Conservation (phyloP, 1,140 invertebrate genomes). For the Parasteatoda tepidariorum region DNA sequence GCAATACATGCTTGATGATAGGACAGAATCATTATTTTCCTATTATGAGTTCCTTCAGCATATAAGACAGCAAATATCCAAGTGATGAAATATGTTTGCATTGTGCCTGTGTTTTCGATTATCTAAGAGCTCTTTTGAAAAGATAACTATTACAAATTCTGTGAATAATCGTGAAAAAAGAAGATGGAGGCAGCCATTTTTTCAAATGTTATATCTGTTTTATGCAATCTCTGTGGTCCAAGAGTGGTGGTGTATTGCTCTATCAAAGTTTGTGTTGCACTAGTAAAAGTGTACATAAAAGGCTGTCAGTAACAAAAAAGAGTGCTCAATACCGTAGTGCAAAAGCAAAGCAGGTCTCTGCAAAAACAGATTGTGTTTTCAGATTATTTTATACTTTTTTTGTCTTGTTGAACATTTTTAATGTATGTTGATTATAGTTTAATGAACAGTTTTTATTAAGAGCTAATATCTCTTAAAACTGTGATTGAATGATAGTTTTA, state of each 20-base stretch:
- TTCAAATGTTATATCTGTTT: no score
- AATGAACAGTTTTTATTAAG: background rate
- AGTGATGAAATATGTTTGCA: constrained; percentile 37
- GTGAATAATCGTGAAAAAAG: background rate
- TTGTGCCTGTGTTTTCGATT: background rate
- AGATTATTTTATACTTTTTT: background rate
- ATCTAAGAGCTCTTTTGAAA: background rate
- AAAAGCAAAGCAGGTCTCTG: background rate
- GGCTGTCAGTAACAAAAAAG: background rate
- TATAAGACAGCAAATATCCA: constrained; percentile 83
- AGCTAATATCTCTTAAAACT: background rate
- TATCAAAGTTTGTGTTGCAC: background rate
- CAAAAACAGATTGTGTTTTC: background rate
- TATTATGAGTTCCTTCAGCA: constrained; percentile 99
- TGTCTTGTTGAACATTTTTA: background rate
- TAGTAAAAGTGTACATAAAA: background rate
- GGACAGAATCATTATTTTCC: constrained; percentile 91
- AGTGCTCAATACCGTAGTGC: background rate
- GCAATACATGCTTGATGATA: constrained; percentile 92
- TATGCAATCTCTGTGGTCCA: background rate
- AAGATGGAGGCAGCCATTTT: background rate
- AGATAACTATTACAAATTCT: background rate
- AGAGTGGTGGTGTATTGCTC: background rate
- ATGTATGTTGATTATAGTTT: background rate
- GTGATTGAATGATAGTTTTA: background rate